Conservation (phyloP, 2,113 vertebrate species). For the Isurus oxyrinchus region DNA sequence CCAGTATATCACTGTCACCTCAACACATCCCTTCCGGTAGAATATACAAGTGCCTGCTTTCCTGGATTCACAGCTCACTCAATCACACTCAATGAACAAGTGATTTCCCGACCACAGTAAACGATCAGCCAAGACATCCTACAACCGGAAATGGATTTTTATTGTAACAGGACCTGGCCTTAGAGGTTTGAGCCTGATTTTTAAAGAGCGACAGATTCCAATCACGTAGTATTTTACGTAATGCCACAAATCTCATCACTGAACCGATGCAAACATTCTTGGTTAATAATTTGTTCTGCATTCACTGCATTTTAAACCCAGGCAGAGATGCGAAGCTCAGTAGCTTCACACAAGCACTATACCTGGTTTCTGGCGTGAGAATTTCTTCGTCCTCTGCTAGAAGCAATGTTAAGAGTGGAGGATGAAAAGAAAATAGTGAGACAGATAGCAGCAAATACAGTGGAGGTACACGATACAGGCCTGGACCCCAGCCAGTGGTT, state of each 20-base stretch:
- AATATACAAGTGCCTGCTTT: too few species aligned
- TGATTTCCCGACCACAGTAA: not conserved
- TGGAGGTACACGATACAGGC: slow-evolving; percentile 55
- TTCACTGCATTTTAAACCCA: slow-evolving; percentile 43
- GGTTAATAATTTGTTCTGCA: slow-evolving; percentile 43
- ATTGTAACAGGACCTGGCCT: not conserved
- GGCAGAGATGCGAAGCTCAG: slow-evolving; percentile 38
- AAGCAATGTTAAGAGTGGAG: slow-evolving; percentile 65
- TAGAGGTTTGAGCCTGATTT: not conserved
- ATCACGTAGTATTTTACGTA: not conserved
- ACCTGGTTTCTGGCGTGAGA: slow-evolving; percentile 97
- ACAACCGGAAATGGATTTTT: not conserved
- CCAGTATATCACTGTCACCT: too few species aligned
- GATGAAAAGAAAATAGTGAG: slow-evolving; percentile 55
- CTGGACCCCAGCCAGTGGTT: slow-evolving; percentile 48
- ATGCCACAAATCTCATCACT: slow-evolving; percentile 5
- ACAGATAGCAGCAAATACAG: slow-evolving; percentile 58
- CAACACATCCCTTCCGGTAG: too few species aligned
- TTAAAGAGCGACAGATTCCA: not conserved
- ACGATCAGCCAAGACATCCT: not conserved
- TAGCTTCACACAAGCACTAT: slow-evolving; percentile 55
- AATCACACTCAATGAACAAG: not conserved
- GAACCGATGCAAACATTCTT: slow-evolving; percentile 54
- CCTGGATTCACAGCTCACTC: too few species aligned
- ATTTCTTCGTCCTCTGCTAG: slow-evolving; percentile 96